phyloP scores from a whole-genome alignment of 2,797 vertebrate genomes.

The Bovichtus diacanthus region DNA sequence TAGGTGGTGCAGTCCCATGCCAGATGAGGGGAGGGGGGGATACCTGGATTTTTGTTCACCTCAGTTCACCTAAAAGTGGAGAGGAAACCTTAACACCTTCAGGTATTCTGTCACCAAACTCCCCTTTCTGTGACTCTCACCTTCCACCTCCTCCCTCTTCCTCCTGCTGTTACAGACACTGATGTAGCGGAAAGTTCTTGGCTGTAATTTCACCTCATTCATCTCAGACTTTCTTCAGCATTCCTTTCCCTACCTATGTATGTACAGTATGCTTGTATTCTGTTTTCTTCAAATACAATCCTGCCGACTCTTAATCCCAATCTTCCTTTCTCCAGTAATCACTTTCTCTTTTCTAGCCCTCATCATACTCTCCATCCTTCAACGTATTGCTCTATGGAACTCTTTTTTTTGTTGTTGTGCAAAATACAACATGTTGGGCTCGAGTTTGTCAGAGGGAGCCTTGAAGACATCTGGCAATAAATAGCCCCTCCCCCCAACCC shows the following conservation, averaged over 20 bases:
- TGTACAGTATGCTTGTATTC: not conserved
- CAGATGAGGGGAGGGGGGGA: not conserved
- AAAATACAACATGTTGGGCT: too few relatives aligned
- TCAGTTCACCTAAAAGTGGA: slow-evolving; percentile 24
- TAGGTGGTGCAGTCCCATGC: not conserved
- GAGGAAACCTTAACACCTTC: not conserved
- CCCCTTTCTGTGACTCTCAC: slow-evolving; percentile 28
- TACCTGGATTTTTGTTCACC: slow-evolving; percentile 16
- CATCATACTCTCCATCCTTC: slow-evolving; percentile 11
- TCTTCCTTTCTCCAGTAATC: not conserved
- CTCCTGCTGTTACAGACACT: slow-evolving; percentile 16
- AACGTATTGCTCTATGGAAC: slow-evolving; percentile 36
- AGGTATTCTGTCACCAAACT: not conserved
- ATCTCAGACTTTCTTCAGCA: slow-evolving; percentile 12
- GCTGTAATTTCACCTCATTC: slow-evolving; percentile 31
- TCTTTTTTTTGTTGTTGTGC: too few relatives aligned
- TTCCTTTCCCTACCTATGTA: slow-evolving; percentile 2
- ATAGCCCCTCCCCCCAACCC: slow-evolving; percentile 37
- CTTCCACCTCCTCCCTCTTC: slow-evolving; percentile 21
- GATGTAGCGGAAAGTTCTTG: slow-evolving; percentile 9
- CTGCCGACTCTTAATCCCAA: not conserved
- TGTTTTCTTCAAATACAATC: slow-evolving; percentile 3
- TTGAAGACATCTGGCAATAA: slow-evolving; percentile 80
- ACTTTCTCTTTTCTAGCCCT: not conserved
- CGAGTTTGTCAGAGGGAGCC: slow-evolving; percentile 43